Base-by-base conservation (phyloP, 2,888 invertebrate genomes). In the Thalpophila matura region DNA sequence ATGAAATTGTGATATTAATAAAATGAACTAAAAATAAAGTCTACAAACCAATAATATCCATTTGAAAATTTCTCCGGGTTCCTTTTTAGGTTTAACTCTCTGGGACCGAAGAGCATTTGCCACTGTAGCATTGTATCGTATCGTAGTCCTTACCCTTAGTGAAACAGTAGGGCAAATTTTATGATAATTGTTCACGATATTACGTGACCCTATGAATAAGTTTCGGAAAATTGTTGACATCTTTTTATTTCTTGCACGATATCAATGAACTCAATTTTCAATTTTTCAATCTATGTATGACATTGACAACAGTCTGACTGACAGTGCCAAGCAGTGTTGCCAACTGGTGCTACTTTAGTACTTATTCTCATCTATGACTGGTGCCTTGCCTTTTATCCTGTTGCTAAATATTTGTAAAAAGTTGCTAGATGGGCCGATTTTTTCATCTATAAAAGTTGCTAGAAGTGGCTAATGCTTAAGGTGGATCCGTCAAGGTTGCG, bases 21-120 rank as follows among this genome's bases (percentile, higher is more conserved):
- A 1, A 33, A 53, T 27, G 1, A 43, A 22, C 14, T 24, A 14
- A 10, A 10, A 24, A 7, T 24, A 33, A 5, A 51, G 14, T 33
- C 5, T 49, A 53, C 73, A 80, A 77, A 94, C 94, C 91, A 94
- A 65, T 63, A 94, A 80, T 20, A 94, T 81, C 93, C 93, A 94
- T 84, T 94, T 94, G 69, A 89, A 84, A 40, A 90, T 74, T 83
- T 93, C 92, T 2, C 87, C 85, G 6, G 92, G 89, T 61, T 93
- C 91, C 55, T 89, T 89, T 24, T 87, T 87, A 43, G 86, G 77
- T 58, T 66, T 85, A 2, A 68, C 62, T 67, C 81, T 88, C 16
- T 83, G 82, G 2, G 86, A 61, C 74, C 83, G 89, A 26, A 90
- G 67, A 18, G 85, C 68, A 69, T 89, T 86, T 6, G 81, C 77